Evolutionary conservation across 1,140 invertebrate genomes (phyloP), one percentile per base, ranked within the genome.

Genomic region (Saccostrea glomerata): DNA sequence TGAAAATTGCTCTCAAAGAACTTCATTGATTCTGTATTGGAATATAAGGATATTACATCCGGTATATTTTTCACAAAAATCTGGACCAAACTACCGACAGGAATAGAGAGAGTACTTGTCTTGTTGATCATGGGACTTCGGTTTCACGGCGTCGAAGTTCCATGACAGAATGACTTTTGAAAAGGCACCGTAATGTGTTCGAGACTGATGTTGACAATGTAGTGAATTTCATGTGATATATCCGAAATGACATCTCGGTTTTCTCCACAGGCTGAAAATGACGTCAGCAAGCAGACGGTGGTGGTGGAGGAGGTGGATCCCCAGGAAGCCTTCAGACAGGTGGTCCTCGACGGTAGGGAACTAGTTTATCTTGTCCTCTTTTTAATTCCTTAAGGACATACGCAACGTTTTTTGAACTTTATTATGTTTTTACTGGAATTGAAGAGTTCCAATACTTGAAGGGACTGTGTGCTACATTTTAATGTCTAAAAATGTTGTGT

Each of bases 181-280:
- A 77, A 36, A 12, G 25, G 70, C 70, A 25, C 23, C 15, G 17
- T 25, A 36, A 77, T 15, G 13, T 63, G 58, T 20, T 3, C 15
- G 7, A 63, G n/a, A 47, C 17, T 20, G 58, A 20, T 17, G 15
- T 60, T 63, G 13, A 17, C n/a, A 63, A 63, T 63, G 58, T 6
- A 63, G 58, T 63, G 58, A 63, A 20, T 20, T 77, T 0, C 4
- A 30, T 77, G 2, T 25, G 70, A 3, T 0, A 12, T 12, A 25
- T 36, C 23, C 25, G 20, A 54, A 84, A 84, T 84, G 82, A 23
- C 40, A 54, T 84, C n/a, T 84, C 36, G 12, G 11, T 54, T 20
- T 84, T 84, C 23, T 84, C 12, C 6, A 54, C 82, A 84, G 82
- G 82, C 23, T 2, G 82, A 84, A 56, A 56, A 84, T 84, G 82